Evolutionary conservation across 2,888 invertebrate species (phyloP).

Genomic region (Isoperla grammatica): DNA sequence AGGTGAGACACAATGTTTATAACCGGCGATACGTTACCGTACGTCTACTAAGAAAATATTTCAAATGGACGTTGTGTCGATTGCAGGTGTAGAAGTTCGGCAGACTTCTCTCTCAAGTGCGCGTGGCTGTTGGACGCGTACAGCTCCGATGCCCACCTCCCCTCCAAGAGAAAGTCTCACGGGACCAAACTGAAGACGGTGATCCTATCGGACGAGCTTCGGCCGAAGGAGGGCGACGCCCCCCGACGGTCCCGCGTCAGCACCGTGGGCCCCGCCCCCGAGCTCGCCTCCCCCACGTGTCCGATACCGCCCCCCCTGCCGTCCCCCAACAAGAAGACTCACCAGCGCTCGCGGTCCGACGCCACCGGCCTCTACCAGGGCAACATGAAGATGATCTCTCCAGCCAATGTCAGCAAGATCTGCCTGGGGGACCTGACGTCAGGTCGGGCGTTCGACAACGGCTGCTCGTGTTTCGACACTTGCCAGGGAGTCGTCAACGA

Average conservation of each 20-base stretch:
- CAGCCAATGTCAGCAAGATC: constrained; percentile 46
- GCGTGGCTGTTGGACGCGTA: constrained; percentile 97
- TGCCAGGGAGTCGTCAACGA: constrained; percentile 75
- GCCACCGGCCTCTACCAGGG: constrained; percentile 63
- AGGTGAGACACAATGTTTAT: constrained; percentile 50
- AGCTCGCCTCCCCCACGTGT: constrained; percentile 30
- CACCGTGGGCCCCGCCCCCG: constrained; percentile 19
- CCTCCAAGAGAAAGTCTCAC: constrained; percentile 66
- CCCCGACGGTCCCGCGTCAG: constrained; percentile 24
- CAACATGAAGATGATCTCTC: constrained; percentile 5
- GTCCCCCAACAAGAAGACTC: constrained; percentile 63
- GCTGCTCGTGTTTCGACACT: constrained; percentile 86
- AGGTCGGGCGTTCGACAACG: constrained; percentile 94
- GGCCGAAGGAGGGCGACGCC: constrained; percentile 42
- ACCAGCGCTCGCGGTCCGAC: constrained; percentile 75
- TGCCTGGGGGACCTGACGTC: constrained; percentile 87
- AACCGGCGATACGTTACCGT: neutral
- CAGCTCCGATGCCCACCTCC: constrained; percentile 64
- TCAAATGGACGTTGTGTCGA: constrained; percentile 22
- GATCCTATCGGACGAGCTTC: constrained; percentile 64
- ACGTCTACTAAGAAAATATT: too few species aligned
- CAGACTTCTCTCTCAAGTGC: constrained; percentile 93
- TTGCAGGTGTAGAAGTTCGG: constrained; percentile 82
- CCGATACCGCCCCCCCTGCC: constrained; percentile 41
- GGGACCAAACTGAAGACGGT: constrained; percentile 68